phyloP scores from a whole-genome alignment of 2,888 invertebrate genomes.

The Dugesia japonica region DNA sequence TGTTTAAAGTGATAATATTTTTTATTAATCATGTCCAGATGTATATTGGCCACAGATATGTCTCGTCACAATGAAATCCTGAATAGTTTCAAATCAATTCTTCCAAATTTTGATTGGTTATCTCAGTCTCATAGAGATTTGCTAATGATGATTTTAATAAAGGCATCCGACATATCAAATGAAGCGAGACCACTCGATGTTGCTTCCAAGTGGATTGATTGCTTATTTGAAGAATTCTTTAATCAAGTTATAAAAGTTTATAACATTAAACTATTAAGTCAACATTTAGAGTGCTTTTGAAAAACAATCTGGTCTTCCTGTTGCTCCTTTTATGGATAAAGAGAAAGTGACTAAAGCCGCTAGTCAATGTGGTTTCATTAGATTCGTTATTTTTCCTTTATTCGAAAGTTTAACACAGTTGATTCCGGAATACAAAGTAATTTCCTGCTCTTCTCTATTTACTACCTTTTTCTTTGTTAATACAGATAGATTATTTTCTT shows the following conservation, averaged over 20 bases:
- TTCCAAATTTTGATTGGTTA: constrained; percentile 40
- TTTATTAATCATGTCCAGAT: neutral
- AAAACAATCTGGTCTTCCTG: constrained; percentile 64
- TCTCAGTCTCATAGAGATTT: constrained; percentile 43
- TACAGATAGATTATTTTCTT: too few species aligned
- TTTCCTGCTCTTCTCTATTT: constrained; percentile 9
- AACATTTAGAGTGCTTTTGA: constrained; percentile 61
- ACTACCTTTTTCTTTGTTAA: too few species aligned
- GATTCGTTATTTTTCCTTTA: constrained; percentile 62
- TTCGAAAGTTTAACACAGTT: constrained; percentile 64
- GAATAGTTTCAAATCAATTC: constrained; percentile 40
- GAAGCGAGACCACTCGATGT: constrained; percentile 48
- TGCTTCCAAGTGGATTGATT: constrained; percentile 49
- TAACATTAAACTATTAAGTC: neutral
- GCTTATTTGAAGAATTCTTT: constrained; percentile 48
- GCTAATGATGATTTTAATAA: constrained; percentile 49
- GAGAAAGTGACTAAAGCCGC: constrained; percentile 69
- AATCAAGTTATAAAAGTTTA: constrained; percentile 48
- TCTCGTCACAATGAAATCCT: constrained; percentile 46
- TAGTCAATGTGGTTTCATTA: constrained; percentile 68
- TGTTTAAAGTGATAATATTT: neutral
- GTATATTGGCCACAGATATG: constrained; percentile 48
- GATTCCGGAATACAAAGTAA: constrained; percentile 59
- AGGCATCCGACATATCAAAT: constrained; percentile 49
- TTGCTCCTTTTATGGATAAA: constrained; percentile 70